Base-by-base conservation (phyloP, 2,888 invertebrate species). In the Scaptomyza reducta region DNA sequence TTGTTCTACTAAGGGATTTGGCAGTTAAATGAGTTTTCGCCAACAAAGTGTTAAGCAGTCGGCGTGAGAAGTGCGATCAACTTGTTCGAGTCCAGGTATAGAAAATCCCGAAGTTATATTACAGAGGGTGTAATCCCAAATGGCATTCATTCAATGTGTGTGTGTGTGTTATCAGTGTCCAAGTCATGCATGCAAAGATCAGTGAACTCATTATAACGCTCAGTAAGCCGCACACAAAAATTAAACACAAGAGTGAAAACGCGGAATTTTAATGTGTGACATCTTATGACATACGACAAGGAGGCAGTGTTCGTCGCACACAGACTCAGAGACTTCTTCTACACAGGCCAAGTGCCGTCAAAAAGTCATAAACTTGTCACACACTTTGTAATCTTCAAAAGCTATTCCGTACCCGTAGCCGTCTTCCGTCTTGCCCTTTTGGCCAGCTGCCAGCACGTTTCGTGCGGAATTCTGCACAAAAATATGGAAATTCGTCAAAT, bases 341-440 rank as follows among this genome's bases (percentile, higher is more conserved):
- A 31, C 3, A 40, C 57, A 62, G 71, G 74, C 74, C 64, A 57
- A 74, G 63, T 49, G 75, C 75, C 78, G 78, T 80, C 87, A 80
- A 71, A 84, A 84, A 74, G 67, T 76, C 87, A 80, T 84, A 86
- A 82, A 86, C 71, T 86, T 84, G 78, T 76, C 79, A 80, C 74
- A 80, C 86, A 81, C 75, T 81, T 81, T 83, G 86, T 70, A 81
- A 83, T 83, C 81, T 73, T 49, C 46, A 69, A 70, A 75, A 75
- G 61, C 46, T 63, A 25, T 66, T 31, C 45, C 45, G 1, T 13
- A 27, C 31, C 40, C 22, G 14, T 7, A 35, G 38, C 38, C 38
- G 14, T 14, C 38, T 9, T 33, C 6, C 44, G 10, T n/a, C 22
- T 38, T 29, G 44, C 11, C 22, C 40, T 29, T 53, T 78, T 84